Conservation (phyloP, 2,888 invertebrate genomes). For the Augochlorella aurata region DNA sequence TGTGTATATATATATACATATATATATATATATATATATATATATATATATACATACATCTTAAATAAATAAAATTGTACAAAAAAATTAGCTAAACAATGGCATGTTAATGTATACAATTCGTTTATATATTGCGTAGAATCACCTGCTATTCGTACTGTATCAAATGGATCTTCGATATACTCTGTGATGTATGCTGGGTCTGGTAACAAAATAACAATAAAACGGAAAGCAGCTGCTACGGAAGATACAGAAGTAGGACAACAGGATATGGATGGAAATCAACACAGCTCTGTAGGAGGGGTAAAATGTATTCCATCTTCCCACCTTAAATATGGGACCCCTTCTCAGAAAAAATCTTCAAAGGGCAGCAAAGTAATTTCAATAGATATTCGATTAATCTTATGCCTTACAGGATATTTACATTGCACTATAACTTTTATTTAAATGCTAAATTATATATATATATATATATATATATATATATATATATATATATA, state of each 20-base stretch:
- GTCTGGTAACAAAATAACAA: slow-evolving; percentile 91
- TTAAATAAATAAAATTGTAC: neutral
- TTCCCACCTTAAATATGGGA: slow-evolving; percentile 78
- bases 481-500: too few species aligned
- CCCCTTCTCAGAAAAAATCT: slow-evolving; percentile 78
- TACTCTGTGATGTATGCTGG: slow-evolving; percentile 92
- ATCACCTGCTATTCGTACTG: slow-evolving; percentile 80
- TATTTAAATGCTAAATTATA: slow-evolving; percentile 56
- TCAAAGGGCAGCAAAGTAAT: slow-evolving; percentile 80
- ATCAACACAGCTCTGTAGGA: slow-evolving; percentile 76
- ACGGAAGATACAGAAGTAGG: slow-evolving; percentile 83
- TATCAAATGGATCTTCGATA: slow-evolving; percentile 85
- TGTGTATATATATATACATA: neutral
- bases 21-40: slow-evolving; percentile 16
- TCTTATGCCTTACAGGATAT: slow-evolving; percentile 62
- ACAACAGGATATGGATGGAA: slow-evolving; percentile 81
- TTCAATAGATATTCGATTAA: slow-evolving; percentile 68
- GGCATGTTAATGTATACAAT: slow-evolving; percentile 18
- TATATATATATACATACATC: neutral
- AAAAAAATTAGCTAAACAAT: neutral
- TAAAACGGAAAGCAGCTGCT: slow-evolving; percentile 88
- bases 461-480: too few species aligned
- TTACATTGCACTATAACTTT: slow-evolving; percentile 58
- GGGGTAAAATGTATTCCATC: slow-evolving; percentile 79
- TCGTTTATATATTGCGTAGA: slow-evolving; percentile 58